A percentile compares a stretch with the other conserved stretches of the same genome.
These are phyloP conservation scores for Xestia c-nigrum DNA, from an alignment of 2,888 invertebrate species.

Conservation along the genomic window DNA sequence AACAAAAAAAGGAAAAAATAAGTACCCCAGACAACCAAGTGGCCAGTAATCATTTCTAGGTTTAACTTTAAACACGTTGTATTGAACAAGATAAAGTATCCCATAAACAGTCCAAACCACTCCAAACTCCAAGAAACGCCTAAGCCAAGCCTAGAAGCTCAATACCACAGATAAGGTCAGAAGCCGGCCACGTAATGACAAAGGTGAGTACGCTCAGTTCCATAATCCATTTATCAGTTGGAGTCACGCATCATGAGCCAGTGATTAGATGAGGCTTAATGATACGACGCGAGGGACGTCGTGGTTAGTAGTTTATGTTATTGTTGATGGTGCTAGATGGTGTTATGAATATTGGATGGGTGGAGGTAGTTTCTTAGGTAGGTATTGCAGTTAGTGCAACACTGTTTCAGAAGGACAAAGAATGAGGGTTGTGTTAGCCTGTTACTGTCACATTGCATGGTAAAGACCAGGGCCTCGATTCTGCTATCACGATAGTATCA, in stretches of 20 bases:
- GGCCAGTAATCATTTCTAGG: background rate
- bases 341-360: constrained; percentile 27
- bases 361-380: too few species aligned
- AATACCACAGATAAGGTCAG: constrained; percentile 36
- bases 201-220: constrained; percentile 43
- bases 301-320: constrained; percentile 51
- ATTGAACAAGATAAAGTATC: background rate
- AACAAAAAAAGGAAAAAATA: too few species aligned
- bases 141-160: constrained; percentile 20
- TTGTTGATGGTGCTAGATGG: constrained; percentile 44
- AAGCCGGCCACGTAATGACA: constrained; percentile 40
- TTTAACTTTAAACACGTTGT: background rate
- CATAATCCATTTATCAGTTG: constrained; percentile 71
- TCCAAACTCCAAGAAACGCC: constrained; percentile 2
- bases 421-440: background rate
- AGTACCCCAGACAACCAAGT: background rate
- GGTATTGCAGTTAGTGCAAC: background rate
- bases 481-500: too few species aligned
- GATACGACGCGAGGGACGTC: constrained; percentile 56
- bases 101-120: background rate
- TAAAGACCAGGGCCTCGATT: too few species aligned
- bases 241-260: constrained; percentile 72
- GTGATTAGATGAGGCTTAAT: constrained; percentile 67
- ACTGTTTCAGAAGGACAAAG: background rate
- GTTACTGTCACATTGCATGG: background rate